Base-by-base conservation (phyloP, 2,888 invertebrate genomes). In the Troglohyphantes excavatus region DNA sequence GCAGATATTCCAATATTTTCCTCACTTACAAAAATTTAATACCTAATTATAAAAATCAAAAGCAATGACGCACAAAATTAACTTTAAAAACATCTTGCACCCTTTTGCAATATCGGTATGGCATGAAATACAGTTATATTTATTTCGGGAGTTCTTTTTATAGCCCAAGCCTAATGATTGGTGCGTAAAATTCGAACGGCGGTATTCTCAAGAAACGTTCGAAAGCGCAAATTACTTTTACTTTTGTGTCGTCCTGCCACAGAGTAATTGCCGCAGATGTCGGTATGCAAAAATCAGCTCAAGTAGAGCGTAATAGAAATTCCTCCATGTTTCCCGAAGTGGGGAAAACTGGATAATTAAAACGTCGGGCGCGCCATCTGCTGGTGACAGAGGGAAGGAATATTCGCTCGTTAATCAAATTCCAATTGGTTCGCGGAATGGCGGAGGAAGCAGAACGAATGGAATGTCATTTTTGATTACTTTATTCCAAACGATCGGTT, bases 381-480 rank as follows among this genome's bases (percentile, higher is more conserved):
- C 43, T 43, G 85, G 33, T 86, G 85, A 86, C 85, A 59, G 85
- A 29, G 39, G 26, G 39, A 86, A 86, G 68, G 85, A 84, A 78
- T 86, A 78, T 76, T 78, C 65, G 39, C 70, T 86, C 85, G 75
- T 86, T 86, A 86, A 86, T 86, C 85, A 86, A 86, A 86, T 86
- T 78, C 85, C 76, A 76, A 86, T 78, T 86, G 68, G 85, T 76
- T 75, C 23, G 39, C 53, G 67, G 23, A 76, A 78, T 70, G 81
- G 70, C 81, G 70, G 70, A n/a, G 23, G n/a, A 53, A 83, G 53
- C 61, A 83, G 63, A 75, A 73, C 43, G 76, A 76, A 76, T 76
- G 76, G 70, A 68, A 85, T 68, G 85, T 70, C 76, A 70, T 19
- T 68, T 63, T 78, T 86, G 85, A 86, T 86, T 78, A 65, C 73